phyloP scores from a whole-genome alignment of 2,888 invertebrate genomes.

The Euzophera pinguis region DNA sequence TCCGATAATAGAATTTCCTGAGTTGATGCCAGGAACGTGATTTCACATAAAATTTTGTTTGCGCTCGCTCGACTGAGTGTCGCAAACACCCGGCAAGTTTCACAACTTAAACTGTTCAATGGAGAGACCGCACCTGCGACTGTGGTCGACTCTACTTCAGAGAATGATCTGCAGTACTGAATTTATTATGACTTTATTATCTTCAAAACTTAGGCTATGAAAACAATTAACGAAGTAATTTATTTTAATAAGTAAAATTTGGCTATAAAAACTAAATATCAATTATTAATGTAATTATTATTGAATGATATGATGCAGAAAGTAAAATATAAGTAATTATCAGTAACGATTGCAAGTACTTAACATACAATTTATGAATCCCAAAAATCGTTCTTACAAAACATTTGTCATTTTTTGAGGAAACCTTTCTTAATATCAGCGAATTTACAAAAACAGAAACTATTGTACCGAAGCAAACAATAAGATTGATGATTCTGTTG shows the following conservation, averaged over 20 bases:
- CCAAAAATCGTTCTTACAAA: background rate
- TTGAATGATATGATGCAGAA: too few relatives aligned
- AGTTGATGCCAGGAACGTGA: constrained; percentile 30
- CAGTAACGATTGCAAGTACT: too few relatives aligned
- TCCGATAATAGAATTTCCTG: constrained; percentile 23
- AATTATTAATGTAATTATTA: too few relatives aligned
- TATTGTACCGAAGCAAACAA: background rate
- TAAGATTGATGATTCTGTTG: constrained; percentile 4
- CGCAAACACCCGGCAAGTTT: constrained; percentile 22
- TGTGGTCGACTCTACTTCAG: constrained; percentile 2
- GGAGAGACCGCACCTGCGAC: constrained; percentile 22
- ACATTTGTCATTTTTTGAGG: background rate
- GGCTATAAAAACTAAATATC: too few relatives aligned
- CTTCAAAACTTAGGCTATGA: too few relatives aligned
- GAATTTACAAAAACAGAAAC: background rate
- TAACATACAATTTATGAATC: too few relatives aligned
- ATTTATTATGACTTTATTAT: constrained; percentile 15
- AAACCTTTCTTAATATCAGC: background rate
- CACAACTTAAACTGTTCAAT: constrained; percentile 30
- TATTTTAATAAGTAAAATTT: too few relatives aligned
- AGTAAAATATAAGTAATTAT: too few relatives aligned
- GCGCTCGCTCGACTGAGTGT: constrained; percentile 28
- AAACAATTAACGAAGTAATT: background rate
- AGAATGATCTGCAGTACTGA: background rate
- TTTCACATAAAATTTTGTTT: constrained; percentile 40